Percentiles rank a stretch among this genome's conserved stretches.
phyloP scores from a whole-genome alignment of 2,888 invertebrate species.

The Acanthosepion pharaonis region DNA sequence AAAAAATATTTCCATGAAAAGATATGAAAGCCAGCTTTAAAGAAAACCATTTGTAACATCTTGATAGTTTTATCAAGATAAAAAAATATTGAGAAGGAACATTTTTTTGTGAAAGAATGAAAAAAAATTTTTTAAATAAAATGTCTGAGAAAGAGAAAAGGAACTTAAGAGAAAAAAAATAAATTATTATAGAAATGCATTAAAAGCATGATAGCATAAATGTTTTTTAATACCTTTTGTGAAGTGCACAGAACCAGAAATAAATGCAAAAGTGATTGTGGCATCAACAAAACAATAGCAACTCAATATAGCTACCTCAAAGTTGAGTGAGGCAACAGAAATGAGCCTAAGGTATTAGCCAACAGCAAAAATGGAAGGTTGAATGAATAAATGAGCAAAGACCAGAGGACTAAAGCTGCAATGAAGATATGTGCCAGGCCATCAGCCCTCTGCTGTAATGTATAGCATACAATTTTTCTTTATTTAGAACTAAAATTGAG shows the following conservation, averaged over 20 bases:
- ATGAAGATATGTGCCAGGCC: conserved; percentile 23
- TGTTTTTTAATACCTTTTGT: neutral
- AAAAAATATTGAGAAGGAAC: neutral
- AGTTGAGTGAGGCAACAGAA: neutral
- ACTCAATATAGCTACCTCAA: neutral
- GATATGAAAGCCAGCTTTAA: neutral
- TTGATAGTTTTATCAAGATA: neutral
- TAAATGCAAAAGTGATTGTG: conserved; percentile 1
- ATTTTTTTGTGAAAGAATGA: neutral
- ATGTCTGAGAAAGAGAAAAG: too few relatives aligned
- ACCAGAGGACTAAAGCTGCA: neutral
- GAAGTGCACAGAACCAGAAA: neutral
- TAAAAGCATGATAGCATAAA: neutral
- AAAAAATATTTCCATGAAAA: neutral
- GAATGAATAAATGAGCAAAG: conserved; percentile 9
- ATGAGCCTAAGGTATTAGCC: neutral
- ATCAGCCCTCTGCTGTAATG: neutral
- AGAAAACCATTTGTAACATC: neutral
- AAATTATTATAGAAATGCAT: neutral
- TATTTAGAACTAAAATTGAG: neutral
- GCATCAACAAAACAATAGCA: neutral
- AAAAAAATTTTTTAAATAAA: neutral
- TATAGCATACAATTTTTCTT: neutral
- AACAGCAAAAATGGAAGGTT: neutral
- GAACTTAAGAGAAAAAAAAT: neutral